phyloP scores from a whole-genome alignment of 2,113 vertebrate genomes.

The Limanda limanda region DNA sequence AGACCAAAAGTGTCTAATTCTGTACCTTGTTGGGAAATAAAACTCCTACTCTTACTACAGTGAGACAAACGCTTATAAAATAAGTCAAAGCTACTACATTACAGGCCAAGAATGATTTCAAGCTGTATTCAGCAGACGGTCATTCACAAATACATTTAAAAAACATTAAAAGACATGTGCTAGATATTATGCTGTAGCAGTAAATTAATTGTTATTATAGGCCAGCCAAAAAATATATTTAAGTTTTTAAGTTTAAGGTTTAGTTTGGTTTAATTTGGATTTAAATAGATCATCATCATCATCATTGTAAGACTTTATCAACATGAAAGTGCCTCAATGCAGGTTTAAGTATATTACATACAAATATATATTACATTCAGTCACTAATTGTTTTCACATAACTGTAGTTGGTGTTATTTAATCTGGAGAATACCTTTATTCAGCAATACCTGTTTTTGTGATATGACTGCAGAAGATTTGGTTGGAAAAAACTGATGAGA shows the following conservation, averaged over 20 bases:
- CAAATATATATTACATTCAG: not conserved
- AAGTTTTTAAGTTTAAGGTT: not conserved
- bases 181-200: not conserved
- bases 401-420: not conserved
- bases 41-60: not conserved
- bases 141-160: slow-evolving; percentile 34
- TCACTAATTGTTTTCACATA: too few relatives aligned
- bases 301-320: too few relatives aligned
- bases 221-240: too few relatives aligned
- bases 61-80: slow-evolving; percentile 1
- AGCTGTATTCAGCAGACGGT: not conserved
- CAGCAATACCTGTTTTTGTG: too few relatives aligned
- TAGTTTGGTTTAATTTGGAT: too few relatives aligned
- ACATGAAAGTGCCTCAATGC: not conserved
- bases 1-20: slow-evolving; percentile 35
- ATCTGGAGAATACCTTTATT: not conserved
- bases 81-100: slow-evolving; percentile 5
- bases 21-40: slow-evolving; percentile 30
- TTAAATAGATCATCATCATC: too few relatives aligned
- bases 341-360: not conserved
- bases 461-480: not conserved
- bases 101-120: slow-evolving; percentile 28
- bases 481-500: too few relatives aligned
- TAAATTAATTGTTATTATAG: too few relatives aligned
- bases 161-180: slow-evolving; percentile 14